Conservation (phyloP, 2,888 invertebrate species). For the Drosophila algonquin region DNA sequence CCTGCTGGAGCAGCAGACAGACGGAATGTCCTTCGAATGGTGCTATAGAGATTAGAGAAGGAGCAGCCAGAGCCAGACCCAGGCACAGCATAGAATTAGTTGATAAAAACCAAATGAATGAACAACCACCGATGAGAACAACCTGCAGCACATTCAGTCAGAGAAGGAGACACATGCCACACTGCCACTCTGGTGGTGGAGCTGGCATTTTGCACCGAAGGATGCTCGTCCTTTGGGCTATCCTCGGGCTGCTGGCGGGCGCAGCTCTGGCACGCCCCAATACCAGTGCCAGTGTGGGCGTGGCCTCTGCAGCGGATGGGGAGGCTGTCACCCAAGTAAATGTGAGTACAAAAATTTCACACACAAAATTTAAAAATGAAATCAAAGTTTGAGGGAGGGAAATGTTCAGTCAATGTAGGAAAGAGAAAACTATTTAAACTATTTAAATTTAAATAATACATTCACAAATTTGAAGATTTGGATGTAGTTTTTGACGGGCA, state of each 20-base stretch:
- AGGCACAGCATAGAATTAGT: conserved; percentile 5
- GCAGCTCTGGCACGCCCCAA: conserved; percentile 83
- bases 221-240: conserved; percentile 64
- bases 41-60: conserved; percentile 60
- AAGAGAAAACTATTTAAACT: not conserved
- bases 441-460: no score
- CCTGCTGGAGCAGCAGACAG: conserved; percentile 85
- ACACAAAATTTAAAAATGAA: conserved; percentile 17
- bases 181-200: not conserved
- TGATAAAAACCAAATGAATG: not conserved
- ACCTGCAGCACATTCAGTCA: conserved; percentile 27
- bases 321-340: conserved; percentile 50
- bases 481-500: no score
- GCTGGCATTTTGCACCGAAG: conserved; percentile 51
- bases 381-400: not conserved
- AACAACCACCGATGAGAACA: conserved; percentile 50
- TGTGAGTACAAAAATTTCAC: conserved; percentile 49
- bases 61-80: conserved; percentile 16
- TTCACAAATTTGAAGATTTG: no score
- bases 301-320: conserved; percentile 32
- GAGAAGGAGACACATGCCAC: conserved; percentile 29
- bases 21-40: conserved; percentile 50
- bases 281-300: conserved; percentile 49
- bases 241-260: conserved; percentile 71
- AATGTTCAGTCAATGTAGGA: not conserved